Conservation (phyloP, 2,797 vertebrate species). For the Aphelocoma californica region DNA sequence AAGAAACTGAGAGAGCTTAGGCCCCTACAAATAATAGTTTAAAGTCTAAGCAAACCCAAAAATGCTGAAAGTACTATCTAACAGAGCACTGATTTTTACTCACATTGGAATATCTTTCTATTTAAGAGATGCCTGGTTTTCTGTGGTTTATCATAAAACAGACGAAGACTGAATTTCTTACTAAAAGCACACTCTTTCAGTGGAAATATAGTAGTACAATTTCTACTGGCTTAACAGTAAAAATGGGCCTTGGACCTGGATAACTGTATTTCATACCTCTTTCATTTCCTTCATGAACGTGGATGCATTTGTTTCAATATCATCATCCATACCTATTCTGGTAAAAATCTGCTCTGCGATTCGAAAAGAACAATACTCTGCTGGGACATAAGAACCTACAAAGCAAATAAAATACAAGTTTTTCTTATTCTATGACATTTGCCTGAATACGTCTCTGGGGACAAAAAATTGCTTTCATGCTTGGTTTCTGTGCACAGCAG, state of each 20-base stretch:
- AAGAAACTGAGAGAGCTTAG: neutral
- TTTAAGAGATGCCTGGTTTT: neutral
- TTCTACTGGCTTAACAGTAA: neutral
- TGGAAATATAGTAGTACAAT: neutral
- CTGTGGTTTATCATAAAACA: neutral
- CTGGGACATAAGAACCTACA: constrained; percentile 92
- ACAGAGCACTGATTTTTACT: neutral
- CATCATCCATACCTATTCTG: constrained; percentile 95
- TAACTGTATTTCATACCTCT: constrained; percentile 80
- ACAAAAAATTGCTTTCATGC: neutral
- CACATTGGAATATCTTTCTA: neutral
- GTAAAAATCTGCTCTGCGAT: constrained; percentile 96
- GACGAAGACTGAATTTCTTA: neutral
- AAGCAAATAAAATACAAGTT: constrained; percentile 5
- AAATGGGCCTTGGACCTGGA: neutral
- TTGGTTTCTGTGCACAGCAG: neutral
- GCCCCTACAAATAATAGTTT: neutral
- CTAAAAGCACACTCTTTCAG: neutral
- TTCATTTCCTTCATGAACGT: constrained; percentile 99
- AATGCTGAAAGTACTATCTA: neutral
- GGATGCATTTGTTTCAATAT: constrained; percentile 96
- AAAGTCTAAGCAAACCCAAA: neutral
- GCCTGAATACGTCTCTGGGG: neutral
- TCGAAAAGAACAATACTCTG: constrained; percentile 91
- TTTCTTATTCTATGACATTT: neutral